Percentiles rank a stretch among this genome's conserved stretches.
Conservation (phyloP, 2,888 invertebrate genomes). For the Conchocele bisecta region DNA sequence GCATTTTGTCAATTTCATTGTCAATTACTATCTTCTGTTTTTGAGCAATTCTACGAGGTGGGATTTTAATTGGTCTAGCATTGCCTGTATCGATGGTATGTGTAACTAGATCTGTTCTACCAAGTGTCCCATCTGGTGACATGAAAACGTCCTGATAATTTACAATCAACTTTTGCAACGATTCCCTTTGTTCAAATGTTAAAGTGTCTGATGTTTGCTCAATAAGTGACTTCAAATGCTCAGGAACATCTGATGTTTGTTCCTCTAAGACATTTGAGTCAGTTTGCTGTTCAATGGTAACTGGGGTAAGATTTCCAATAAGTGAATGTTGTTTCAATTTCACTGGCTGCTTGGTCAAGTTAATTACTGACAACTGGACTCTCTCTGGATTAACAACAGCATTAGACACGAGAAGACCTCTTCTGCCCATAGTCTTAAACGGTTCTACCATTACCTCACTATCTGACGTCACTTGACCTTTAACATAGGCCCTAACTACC, state of each 20-base stretch:
- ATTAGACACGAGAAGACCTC: conserved; percentile 7
- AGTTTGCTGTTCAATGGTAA: too few relatives aligned
- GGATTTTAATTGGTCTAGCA: conserved; percentile 15
- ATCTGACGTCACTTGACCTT: not conserved
- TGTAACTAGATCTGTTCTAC: too few relatives aligned
- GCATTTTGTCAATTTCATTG: not conserved
- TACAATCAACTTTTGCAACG: not conserved
- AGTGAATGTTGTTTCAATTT: not conserved
- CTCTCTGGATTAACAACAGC: not conserved
- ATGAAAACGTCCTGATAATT: not conserved
- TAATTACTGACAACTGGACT: not conserved
- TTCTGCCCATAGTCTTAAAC: not conserved
- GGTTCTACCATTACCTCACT: conserved; percentile 1
- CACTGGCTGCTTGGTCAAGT: not conserved
- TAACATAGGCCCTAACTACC: conserved; percentile 3
- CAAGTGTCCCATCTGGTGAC: too few relatives aligned
- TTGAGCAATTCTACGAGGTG: conserved; percentile 10
- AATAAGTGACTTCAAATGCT: not conserved
- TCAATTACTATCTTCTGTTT: not conserved
- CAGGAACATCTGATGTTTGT: not conserved
- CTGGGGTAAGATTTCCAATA: not conserved
- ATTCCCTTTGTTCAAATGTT: not conserved
- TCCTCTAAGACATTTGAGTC: too few relatives aligned
- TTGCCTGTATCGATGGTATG: conserved; percentile 11
- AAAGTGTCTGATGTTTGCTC: not conserved